Percentiles rank a stretch among this genome's conserved stretches.
Conservation (phyloP, 2,797 vertebrate genomes). For the Vipera latastei region DNA sequence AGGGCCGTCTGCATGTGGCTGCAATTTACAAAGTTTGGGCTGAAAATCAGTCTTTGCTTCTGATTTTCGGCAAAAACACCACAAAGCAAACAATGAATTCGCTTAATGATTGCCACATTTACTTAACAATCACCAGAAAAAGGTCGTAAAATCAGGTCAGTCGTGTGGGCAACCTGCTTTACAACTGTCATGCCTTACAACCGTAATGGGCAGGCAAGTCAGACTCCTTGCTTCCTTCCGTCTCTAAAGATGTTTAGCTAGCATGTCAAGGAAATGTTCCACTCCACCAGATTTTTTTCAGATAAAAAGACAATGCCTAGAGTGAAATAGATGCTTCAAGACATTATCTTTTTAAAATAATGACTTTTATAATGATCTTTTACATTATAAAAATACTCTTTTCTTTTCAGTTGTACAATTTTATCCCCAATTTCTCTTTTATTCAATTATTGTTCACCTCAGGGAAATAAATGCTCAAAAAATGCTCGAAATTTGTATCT, state of each 20-base stretch:
- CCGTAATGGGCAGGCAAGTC: not conserved
- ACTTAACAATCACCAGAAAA: not conserved
- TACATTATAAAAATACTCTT: not conserved
- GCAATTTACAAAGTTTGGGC: not conserved
- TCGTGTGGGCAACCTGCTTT: not conserved
- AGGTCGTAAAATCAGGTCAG: not conserved
- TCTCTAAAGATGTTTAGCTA: not conserved
- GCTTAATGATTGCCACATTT: not conserved
- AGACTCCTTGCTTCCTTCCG: not conserved
- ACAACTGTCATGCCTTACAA: not conserved
- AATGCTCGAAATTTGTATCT: not conserved
- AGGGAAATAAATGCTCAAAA: not conserved
- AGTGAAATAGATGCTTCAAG: not conserved
- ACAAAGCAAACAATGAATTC: not conserved
- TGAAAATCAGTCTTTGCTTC: not conserved
- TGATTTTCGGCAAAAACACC: not conserved
- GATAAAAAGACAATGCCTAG: not conserved
- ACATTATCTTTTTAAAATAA: not conserved
- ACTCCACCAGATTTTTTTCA: not conserved
- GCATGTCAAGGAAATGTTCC: not conserved
- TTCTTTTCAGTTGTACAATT: not conserved
- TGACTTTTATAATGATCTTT: not conserved
- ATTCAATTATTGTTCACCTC: not conserved
- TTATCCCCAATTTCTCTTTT: not conserved
- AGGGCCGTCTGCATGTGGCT: not conserved